Evolutionary conservation across 2,888 invertebrate genomes (phyloP).

Genomic region (Pterostichus madidus): DNA sequence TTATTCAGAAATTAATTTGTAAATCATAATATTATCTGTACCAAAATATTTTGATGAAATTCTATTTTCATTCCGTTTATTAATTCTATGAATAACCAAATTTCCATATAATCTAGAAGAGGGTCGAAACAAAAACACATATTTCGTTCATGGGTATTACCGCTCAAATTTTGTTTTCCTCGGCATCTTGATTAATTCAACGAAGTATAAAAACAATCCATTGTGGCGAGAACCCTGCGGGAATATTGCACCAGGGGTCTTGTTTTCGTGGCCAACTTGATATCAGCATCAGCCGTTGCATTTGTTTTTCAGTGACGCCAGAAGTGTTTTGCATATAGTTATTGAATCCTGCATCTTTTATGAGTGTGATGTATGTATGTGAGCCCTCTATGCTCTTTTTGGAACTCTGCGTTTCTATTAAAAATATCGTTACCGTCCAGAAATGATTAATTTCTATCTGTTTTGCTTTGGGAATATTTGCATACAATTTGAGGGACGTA

Average conservation of each 20-base stretch:
- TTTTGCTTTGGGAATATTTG: too few species aligned
- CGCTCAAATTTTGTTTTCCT: constrained; percentile 13
- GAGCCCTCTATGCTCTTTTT: neutral
- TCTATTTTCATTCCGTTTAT: too few species aligned
- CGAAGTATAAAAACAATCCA: constrained; percentile 38
- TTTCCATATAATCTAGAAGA: too few species aligned
- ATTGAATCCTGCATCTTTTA: constrained; percentile 62
- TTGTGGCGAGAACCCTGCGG: neutral
- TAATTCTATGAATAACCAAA: too few species aligned
- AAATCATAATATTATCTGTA: too few species aligned
- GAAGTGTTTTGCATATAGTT: constrained; percentile 63
- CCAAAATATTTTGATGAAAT: too few species aligned
- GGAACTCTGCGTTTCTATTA: neutral
- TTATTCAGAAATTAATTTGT: too few species aligned
- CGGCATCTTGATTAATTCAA: neutral
- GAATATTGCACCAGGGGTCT: constrained; percentile 23
- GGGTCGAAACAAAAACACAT: too few species aligned
- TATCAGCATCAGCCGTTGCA: constrained; percentile 22
- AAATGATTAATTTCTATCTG: too few species aligned
- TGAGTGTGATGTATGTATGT: constrained; percentile 33
- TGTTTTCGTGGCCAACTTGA: constrained; percentile 35
- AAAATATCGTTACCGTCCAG: neutral
- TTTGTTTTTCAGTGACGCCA: constrained; percentile 37
- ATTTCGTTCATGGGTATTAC: too few species aligned
- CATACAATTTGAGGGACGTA: too few species aligned